Conservation (phyloP, 1,140 invertebrate species). For the Melanaphis sacchari region DNA sequence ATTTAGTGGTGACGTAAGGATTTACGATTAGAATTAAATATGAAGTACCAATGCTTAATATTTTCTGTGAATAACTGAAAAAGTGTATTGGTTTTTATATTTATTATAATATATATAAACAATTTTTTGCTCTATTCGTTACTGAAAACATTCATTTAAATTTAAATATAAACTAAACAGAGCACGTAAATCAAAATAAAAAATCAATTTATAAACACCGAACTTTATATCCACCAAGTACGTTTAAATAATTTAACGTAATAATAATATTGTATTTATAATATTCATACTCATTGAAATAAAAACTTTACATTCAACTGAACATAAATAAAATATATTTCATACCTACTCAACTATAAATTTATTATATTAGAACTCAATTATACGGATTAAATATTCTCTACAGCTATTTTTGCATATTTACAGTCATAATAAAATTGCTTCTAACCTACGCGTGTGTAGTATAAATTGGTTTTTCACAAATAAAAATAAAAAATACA, state of each 20-base stretch:
- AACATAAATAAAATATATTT: too few species aligned
- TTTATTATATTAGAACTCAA: too few species aligned
- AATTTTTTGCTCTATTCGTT: neutral
- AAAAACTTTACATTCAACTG: too few species aligned
- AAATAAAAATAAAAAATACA: too few species aligned
- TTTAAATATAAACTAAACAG: neutral
- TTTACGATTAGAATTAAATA: neutral
- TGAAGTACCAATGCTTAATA: neutral
- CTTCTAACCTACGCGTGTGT: too few species aligned
- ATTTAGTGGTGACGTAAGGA: neutral
- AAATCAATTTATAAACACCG: neutral
- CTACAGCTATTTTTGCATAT: too few species aligned
- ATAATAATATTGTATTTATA: neutral
- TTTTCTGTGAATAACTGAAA: neutral
- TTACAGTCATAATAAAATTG: too few species aligned
- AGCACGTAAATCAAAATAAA: neutral
- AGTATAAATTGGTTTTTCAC: too few species aligned
- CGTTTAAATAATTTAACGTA: neutral
- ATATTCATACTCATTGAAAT: too few species aligned
- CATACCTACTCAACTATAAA: too few species aligned
- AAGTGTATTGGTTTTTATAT: neutral
- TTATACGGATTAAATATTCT: too few species aligned
- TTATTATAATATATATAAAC: neutral
- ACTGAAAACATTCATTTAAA: neutral
- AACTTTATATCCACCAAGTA: neutral